These are phyloP conservation scores for Epistrophe eligans DNA, from an alignment of 2,888 invertebrate species.

Conservation along the genomic window DNA sequence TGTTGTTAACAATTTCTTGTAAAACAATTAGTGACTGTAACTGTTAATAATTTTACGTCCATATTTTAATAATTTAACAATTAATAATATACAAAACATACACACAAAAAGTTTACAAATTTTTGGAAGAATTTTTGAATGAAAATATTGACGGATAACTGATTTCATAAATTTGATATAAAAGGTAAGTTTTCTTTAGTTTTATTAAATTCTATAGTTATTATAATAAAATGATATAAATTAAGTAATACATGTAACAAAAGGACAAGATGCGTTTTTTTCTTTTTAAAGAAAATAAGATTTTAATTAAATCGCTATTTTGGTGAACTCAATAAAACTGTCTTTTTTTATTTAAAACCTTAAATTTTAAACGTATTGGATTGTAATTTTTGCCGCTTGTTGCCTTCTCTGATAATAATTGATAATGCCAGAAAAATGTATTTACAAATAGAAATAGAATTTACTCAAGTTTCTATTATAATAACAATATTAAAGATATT, in stretches of 20 bases:
- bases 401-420: too few relatives aligned
- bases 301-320: too few relatives aligned
- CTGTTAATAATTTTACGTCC: conserved; percentile 10
- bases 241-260: background rate
- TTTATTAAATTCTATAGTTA: background rate
- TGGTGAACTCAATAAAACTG: too few relatives aligned
- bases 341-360: too few relatives aligned
- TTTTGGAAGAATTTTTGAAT: conserved; percentile 13
- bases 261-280: background rate
- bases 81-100: background rate
- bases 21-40: background rate
- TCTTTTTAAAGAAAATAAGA: too few relatives aligned
- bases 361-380: too few relatives aligned
- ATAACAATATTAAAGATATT: too few relatives aligned
- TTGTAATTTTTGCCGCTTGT: too few relatives aligned
- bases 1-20: background rate
- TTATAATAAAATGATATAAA: background rate
- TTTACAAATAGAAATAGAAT: too few relatives aligned
- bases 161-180: background rate
- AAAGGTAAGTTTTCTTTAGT: background rate
- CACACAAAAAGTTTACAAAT: background rate
- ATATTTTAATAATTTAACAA: background rate
- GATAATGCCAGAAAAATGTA: too few relatives aligned
- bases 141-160: background rate
- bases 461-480: too few relatives aligned